A percentile compares a stretch with the other conserved stretches of the same genome.
These are phyloP conservation scores for Amitus sp. DNA, from an alignment of 2,888 invertebrate species.

Conservation along the genomic window DNA sequence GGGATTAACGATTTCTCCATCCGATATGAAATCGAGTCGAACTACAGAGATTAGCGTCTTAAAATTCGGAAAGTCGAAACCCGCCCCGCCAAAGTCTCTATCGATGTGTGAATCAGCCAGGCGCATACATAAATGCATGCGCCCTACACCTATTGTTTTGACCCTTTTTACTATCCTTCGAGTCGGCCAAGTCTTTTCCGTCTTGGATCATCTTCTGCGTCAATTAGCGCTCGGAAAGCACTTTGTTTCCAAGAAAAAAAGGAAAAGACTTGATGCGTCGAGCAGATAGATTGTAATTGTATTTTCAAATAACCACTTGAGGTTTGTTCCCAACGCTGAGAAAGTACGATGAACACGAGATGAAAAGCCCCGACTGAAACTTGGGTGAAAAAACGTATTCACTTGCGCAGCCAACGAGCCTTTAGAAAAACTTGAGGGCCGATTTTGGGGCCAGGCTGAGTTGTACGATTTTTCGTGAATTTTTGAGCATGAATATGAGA, in stretches of 20 bases:
- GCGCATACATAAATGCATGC: constrained; percentile 4
- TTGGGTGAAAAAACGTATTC: too few species aligned
- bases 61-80: not conserved
- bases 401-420: too few species aligned
- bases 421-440: too few species aligned
- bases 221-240: not conserved
- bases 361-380: too few species aligned
- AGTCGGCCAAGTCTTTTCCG: not conserved
- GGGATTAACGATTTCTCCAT: not conserved
- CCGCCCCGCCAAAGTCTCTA: not conserved
- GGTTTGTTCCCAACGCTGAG: too few species aligned
- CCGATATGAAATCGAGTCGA: not conserved
- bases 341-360: too few species aligned
- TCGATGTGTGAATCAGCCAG: not conserved
- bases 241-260: not conserved
- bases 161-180: not conserved
- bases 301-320: too few species aligned
- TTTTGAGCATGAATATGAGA: too few species aligned
- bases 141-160: not conserved
- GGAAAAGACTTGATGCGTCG: constrained; percentile 12
- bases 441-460: too few species aligned
- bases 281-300: constrained; percentile 13
- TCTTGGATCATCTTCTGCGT: not conserved
- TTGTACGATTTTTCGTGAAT: too few species aligned
- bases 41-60: not conserved